phyloP scores from a whole-genome alignment of 2,797 vertebrate genomes.

The Austrolebias charrua region DNA sequence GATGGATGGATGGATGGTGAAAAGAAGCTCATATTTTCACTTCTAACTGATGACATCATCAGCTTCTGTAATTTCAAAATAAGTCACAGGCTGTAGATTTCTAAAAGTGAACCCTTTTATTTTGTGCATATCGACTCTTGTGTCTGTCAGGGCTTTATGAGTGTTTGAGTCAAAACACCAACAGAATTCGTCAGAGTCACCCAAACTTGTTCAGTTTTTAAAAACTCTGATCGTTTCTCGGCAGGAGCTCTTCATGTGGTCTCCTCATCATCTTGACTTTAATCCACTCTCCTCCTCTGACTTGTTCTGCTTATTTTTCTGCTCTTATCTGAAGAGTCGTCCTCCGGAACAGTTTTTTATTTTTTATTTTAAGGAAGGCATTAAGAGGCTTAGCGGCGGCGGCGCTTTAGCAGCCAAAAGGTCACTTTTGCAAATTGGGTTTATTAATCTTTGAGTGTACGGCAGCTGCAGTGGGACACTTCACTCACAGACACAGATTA shows the following conservation, averaged over 20 bases:
- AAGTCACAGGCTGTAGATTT: too few species aligned
- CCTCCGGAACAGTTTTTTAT: constrained; percentile 74
- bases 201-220: constrained; percentile 2
- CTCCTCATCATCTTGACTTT: constrained; percentile 60
- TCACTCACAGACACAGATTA: constrained; percentile 80
- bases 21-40: too few species aligned
- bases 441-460: constrained; percentile 84
- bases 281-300: constrained; percentile 67
- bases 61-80: too few species aligned
- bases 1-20: too few species aligned
- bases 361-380: constrained; percentile 69
- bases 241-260: constrained; percentile 45
- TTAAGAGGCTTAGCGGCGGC: constrained; percentile 80
- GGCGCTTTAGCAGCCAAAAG: constrained; percentile 80
- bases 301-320: constrained; percentile 65
- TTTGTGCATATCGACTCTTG: too few species aligned
- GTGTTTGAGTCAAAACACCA: too few species aligned
- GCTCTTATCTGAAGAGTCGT: constrained; percentile 72
- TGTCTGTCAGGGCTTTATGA: not conserved
- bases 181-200: constrained; percentile 2
- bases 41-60: too few species aligned
- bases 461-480: constrained; percentile 74
- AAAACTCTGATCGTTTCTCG: constrained; percentile 51
- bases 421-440: constrained; percentile 86
- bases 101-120: too few species aligned